phyloP scores from a whole-genome alignment of 2,797 vertebrate species.

The Sebastes minor region DNA sequence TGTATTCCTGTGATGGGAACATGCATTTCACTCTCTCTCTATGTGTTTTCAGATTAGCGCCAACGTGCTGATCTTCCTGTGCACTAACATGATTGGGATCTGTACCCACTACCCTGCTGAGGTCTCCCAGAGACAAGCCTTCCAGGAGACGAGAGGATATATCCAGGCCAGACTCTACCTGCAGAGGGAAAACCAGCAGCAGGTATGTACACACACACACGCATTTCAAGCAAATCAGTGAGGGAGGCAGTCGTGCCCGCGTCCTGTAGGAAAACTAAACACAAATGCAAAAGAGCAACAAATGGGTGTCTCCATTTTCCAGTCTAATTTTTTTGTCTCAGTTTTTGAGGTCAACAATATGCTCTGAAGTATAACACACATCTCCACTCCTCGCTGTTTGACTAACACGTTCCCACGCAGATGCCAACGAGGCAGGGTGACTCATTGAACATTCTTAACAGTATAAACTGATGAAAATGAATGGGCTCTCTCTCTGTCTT shows the following conservation, averaged over 20 bases:
- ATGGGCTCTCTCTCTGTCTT: conserved; percentile 46
- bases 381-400: conserved; percentile 57
- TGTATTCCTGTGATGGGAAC: conserved; percentile 25
- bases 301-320: conserved; percentile 46
- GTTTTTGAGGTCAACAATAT: conserved; percentile 70
- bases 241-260: not conserved
- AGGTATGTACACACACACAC: conserved; percentile 78
- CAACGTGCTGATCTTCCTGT: conserved; percentile 92
- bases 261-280: conserved; percentile 9
- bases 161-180: conserved; percentile 95
- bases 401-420: conserved; percentile 75
- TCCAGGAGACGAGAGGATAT: conserved; percentile 96
- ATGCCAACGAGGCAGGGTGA: conserved; percentile 66
- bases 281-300: conserved; percentile 64
- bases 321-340: conserved; percentile 54
- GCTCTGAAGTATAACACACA: conserved; percentile 61
- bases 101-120: conserved; percentile 97
- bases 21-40: not conserved
- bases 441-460: conserved; percentile 64
- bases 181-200: conserved; percentile 96
- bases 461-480: conserved; percentile 63
- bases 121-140: conserved; percentile 97
- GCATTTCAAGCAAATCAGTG: conserved; percentile 20
- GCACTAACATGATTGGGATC: conserved; percentile 95
- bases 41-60: conserved; percentile 86